Percentiles rank a stretch among this genome's conserved stretches.
phyloP scores from a whole-genome alignment of 2,888 invertebrate genomes.

The Archips crataeganus region DNA sequence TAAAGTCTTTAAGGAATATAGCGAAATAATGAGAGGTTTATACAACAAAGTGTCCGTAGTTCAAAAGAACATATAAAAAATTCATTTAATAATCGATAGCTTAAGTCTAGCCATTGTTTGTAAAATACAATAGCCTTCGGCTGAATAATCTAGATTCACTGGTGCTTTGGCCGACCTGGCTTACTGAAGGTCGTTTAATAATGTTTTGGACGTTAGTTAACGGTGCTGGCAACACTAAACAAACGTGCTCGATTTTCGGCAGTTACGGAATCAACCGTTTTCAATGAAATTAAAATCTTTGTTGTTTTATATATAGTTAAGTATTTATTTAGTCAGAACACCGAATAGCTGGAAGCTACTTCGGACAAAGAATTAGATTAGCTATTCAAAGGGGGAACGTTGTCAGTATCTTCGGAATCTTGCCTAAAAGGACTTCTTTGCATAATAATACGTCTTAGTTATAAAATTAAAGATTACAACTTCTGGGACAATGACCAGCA shows the following conservation, averaged over 20 bases:
- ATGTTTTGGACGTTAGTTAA: slow-evolving; percentile 2
- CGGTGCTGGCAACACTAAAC: background rate
- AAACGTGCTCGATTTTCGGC: background rate
- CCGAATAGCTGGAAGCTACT: too few relatives aligned
- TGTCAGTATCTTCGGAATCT: too few relatives aligned
- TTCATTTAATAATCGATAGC: slow-evolving; percentile 27
- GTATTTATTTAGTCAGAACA: too few relatives aligned
- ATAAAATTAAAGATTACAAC: too few relatives aligned
- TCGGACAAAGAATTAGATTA: too few relatives aligned
- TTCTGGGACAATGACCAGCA: too few relatives aligned
- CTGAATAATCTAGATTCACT: slow-evolving; percentile 34
- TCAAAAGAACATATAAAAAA: slow-evolving; percentile 12
- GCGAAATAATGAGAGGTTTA: background rate
- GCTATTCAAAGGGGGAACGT: too few relatives aligned
- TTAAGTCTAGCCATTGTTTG: slow-evolving; percentile 13
- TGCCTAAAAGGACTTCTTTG: too few relatives aligned
- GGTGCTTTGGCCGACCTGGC: background rate
- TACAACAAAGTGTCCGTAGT: background rate
- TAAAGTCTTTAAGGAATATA: too few relatives aligned
- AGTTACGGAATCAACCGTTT: background rate
- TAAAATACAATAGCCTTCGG: slow-evolving; percentile 31
- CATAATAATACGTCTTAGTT: too few relatives aligned
- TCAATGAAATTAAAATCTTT: background rate
- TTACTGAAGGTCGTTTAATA: background rate
- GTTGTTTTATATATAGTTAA: background rate